Conservation (phyloP, 2,113 vertebrate genomes). For the Lycocorax pyrrhopterus region DNA sequence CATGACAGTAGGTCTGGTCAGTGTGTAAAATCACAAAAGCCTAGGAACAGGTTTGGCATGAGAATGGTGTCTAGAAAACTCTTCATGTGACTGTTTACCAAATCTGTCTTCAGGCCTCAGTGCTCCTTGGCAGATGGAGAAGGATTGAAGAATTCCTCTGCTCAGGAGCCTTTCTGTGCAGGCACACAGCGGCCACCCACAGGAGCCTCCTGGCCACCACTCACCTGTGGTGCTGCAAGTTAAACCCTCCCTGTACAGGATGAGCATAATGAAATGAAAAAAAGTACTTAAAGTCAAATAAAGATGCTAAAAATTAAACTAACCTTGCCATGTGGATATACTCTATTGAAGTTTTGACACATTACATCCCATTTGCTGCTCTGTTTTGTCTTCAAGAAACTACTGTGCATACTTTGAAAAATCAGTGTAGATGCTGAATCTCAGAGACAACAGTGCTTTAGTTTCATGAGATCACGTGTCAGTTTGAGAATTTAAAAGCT, state of each 20-base stretch:
- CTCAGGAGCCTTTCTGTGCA: background rate
- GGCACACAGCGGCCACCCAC: background rate
- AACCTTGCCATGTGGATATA: background rate
- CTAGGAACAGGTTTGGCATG: background rate
- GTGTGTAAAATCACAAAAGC: background rate
- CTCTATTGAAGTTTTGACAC: background rate
- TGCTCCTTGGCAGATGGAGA: background rate
- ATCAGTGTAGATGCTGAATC: background rate
- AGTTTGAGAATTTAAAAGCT: background rate
- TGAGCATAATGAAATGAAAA: background rate
- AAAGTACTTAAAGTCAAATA: background rate
- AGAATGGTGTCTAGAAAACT: background rate
- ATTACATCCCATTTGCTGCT: background rate
- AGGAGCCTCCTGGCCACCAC: background rate
- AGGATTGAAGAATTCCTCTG: background rate
- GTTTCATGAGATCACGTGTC: background rate
- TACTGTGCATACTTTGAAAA: background rate
- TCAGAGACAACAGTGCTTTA: background rate
- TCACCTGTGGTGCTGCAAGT: background rate
- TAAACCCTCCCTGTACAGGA: background rate
- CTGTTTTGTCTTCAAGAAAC: background rate
- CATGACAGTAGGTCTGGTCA: background rate
- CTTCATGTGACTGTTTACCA: background rate
- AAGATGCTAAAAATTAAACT: background rate
- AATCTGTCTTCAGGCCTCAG: background rate